A percentile compares a stretch with the other conserved stretches of the same genome.
These are phyloP conservation scores for Brachionus asplanchnoidis DNA, from an alignment of 1,140 invertebrate genomes.

Conservation along the genomic window DNA sequence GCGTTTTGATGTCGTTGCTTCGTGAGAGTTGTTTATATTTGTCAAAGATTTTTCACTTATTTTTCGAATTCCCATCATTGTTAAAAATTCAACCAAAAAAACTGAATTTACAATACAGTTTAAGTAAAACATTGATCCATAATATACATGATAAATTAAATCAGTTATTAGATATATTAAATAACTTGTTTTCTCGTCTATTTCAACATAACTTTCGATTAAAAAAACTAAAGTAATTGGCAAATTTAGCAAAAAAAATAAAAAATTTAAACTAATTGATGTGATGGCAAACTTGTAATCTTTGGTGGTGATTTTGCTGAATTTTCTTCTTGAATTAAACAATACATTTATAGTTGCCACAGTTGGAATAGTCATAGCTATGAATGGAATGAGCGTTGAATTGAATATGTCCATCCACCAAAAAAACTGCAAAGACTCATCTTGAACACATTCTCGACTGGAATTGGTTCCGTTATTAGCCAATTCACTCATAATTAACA, in stretches of 20 bases:
- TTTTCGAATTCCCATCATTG: background rate
- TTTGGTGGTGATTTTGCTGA: background rate
- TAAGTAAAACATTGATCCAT: constrained; percentile 8
- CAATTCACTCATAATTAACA: background rate
- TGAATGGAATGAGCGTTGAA: background rate
- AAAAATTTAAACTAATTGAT: background rate
- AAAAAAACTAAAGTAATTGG: background rate
- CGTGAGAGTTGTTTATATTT: background rate
- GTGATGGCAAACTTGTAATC: background rate
- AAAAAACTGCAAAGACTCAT: background rate
- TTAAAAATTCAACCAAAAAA: background rate
- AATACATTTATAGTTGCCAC: background rate
- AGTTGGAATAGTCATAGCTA: background rate
- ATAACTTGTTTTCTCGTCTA: background rate
- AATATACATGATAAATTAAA: background rate
- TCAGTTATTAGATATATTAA: background rate
- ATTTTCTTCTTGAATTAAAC: background rate
- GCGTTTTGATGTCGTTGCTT: background rate
- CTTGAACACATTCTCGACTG: background rate
- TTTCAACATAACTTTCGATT: background rate
- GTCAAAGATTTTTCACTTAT: background rate
- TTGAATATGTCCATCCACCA: constrained; percentile 21
- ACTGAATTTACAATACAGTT: background rate
- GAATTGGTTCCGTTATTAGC: background rate
- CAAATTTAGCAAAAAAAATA: background rate